Base-by-base conservation (phyloP, 2,113 vertebrate genomes). In the Thalassoma bifasciatum region DNA sequence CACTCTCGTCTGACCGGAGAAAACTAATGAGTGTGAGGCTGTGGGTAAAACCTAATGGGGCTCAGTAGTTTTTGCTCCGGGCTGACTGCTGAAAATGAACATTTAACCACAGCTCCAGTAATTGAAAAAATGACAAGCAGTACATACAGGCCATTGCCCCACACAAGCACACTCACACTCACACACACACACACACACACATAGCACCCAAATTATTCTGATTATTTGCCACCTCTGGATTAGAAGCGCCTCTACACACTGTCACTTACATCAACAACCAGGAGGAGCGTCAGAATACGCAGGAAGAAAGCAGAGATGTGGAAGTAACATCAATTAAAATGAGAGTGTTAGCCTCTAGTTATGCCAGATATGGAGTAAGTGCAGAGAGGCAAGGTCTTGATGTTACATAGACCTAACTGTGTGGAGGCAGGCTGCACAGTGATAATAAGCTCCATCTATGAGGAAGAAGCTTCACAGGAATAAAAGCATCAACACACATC, bases 81-180 rank as follows among this genome's bases (percentile, higher is more conserved):
- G 93, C 92, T 88, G 90, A 88, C 89, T 90, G 85, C 90, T 93
- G 89, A 92, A 93, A 94, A 94, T 91, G 87, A 94, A 90, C 92
- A 89, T 93, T 93, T 93, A 94, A 93, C 92, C 92, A 92, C 87
- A 90, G 91, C 87, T 84, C 82, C 10, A 83, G 91, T 93, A 93
- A 94, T 92, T 94, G 92, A 93, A 94, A 94, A 93, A 94, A 94
- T 93, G 91, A 93, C 91, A 93, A 92, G 91, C 88, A 68, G 65
- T 90, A 86, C 84, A 91, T 88, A 84, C 88, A 91, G 81, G 58
- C 79, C 82, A 59, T 76, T 13, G 40, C 69, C 85, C 68, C 85
- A 78, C 91, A 76, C 84, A 75, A 46, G 71, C 79, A 86, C 84
- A 67, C 71, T 50, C 62, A 49, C n/a, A n/a, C n/a, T n/a, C n/a